Evolutionary conservation across 1,140 invertebrate genomes (phyloP).

Genomic region (Notospermus geniculatus): DNA sequence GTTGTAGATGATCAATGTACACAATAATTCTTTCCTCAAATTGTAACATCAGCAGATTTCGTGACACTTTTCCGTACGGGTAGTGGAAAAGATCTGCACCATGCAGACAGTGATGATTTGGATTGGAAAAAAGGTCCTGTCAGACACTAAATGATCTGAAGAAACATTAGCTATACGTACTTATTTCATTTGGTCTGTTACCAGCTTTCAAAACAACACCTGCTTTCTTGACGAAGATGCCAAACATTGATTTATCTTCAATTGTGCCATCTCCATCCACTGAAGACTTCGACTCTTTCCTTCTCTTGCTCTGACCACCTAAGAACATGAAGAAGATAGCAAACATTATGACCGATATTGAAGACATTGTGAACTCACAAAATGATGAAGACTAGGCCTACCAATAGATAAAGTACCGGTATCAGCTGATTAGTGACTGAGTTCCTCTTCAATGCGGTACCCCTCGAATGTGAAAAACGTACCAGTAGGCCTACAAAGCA

Average conservation of each 20-base stretch:
- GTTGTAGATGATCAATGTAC: neutral
- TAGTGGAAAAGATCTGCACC: neutral
- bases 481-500: too few species aligned
- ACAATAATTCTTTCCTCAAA: neutral
- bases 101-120: neutral
- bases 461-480: too few species aligned
- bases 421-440: too few species aligned
- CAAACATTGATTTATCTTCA: conserved; percentile 27
- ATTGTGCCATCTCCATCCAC: conserved; percentile 13
- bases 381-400: too few species aligned
- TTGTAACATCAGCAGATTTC: neutral
- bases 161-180: conserved; percentile 25
- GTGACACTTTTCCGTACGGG: neutral
- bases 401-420: too few species aligned
- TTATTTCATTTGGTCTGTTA: conserved; percentile 30
- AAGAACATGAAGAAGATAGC: conserved; percentile 27
- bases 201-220: conserved; percentile 36
- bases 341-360: too few species aligned
- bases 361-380: too few species aligned
- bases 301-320: conserved; percentile 10
- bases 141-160: neutral
- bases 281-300: conserved; percentile 13
- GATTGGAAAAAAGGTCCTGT: neutral
- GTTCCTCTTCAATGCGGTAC: too few species aligned
- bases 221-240: conserved; percentile 27